Conservation (phyloP, 1,140 invertebrate genomes). For the Batillaria attramentaria region DNA sequence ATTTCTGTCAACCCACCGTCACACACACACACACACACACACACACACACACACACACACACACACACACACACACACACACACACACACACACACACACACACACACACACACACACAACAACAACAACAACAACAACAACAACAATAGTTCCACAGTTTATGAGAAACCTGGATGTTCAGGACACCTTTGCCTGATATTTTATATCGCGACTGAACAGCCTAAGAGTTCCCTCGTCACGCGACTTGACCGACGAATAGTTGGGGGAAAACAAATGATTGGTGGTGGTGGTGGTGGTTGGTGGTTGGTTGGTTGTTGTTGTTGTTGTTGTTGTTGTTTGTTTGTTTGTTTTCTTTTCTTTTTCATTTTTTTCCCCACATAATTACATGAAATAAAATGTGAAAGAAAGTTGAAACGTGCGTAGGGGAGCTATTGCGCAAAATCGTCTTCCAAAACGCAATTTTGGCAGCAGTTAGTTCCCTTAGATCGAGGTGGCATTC, state of each 20-base stretch:
- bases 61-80: constrained; percentile 2
- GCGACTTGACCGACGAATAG: neutral
- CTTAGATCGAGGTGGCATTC: too few species aligned
- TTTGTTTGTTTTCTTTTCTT: too few species aligned
- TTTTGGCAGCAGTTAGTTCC: too few species aligned
- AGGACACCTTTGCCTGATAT: neutral
- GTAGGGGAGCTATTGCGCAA: too few species aligned
- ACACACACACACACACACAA: neutral
- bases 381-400: too few species aligned
- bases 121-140: neutral
- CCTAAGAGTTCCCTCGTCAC: neutral
- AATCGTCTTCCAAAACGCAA: too few species aligned
- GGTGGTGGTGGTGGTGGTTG: neutral
- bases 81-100: neutral
- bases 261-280: neutral
- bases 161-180: neutral
- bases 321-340: too few species aligned
- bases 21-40: neutral
- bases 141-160: neutral
- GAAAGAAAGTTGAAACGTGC: too few species aligned
- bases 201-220: too few species aligned
- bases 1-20: neutral
- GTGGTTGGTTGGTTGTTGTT: too few species aligned
- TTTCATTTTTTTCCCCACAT: too few species aligned
- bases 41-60: neutral